phyloP scores from a whole-genome alignment of 2,113 vertebrate genomes.

The Ceratotherium simum region DNA sequence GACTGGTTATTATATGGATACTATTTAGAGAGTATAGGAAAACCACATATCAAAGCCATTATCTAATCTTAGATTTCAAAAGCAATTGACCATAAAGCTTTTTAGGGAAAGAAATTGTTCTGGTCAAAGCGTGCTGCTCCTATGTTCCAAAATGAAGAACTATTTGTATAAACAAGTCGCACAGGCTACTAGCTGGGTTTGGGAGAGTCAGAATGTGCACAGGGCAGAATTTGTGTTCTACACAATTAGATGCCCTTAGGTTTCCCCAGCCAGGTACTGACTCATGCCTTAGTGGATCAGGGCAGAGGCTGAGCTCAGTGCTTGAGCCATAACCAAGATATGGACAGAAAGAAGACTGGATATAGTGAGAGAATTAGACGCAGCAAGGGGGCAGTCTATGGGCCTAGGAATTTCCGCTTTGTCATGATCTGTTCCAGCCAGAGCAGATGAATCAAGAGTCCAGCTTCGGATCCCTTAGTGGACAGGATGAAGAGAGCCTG shows the following conservation, averaged over 20 bases:
- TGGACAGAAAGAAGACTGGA: not conserved
- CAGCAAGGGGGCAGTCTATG: not conserved
- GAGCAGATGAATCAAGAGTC: not conserved
- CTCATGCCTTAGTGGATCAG: not conserved
- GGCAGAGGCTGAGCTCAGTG: not conserved
- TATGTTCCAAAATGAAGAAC: not conserved
- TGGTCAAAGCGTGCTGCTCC: not conserved
- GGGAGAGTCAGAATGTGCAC: not conserved
- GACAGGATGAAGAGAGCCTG: not conserved
- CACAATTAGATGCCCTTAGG: not conserved
- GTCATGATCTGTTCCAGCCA: not conserved
- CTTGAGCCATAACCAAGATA: not conserved
- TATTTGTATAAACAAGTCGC: not conserved
- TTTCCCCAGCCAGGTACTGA: not conserved
- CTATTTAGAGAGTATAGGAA: not conserved
- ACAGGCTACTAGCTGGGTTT: not conserved
- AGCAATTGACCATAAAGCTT: not conserved
- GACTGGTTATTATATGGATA: not conserved
- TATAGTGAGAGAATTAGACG: not conserved
- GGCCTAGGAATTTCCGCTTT: not conserved
- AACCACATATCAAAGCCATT: conserved; percentile 9
- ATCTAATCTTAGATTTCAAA: conserved; percentile 28
- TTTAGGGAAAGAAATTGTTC: conserved; percentile 32
- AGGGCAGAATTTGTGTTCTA: not conserved
- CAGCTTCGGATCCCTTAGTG: not conserved